Evolutionary conservation across 64 coral and sea anemone genomes (phyloP).

Genomic region (Acropora yongei): DNA sequence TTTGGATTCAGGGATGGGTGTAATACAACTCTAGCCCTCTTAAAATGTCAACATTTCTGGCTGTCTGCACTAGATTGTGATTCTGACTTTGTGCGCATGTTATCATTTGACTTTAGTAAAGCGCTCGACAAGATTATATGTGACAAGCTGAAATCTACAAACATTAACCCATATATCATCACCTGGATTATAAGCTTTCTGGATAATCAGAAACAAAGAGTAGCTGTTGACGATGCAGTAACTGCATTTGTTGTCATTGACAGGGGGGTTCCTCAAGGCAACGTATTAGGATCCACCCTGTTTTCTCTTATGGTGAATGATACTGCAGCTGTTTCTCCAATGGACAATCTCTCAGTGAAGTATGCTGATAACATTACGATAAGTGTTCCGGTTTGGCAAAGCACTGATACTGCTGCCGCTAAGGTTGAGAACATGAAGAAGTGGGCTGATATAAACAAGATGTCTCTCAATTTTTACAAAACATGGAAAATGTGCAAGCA

Average conservation of each 20-base stretch:
- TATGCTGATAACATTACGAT: constrained; percentile 10
- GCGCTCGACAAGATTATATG: constrained; percentile 35
- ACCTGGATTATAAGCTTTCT: not conserved
- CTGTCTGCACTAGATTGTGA: not conserved
- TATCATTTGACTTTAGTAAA: constrained; percentile 38
- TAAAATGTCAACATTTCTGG: not conserved
- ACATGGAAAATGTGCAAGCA: no score
- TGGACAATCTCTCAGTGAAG: not conserved
- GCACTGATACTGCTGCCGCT: not conserved
- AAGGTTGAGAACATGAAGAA: not conserved
- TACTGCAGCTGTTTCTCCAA: not conserved
- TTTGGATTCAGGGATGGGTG: not conserved
- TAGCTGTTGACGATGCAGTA: not conserved
- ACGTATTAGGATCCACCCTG: constrained; percentile 14
- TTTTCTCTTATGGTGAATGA: constrained; percentile 40
- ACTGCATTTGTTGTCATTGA: not conserved
- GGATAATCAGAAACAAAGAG: constrained; percentile 21
- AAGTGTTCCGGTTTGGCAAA: constrained; percentile 1
- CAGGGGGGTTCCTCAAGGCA: constrained; percentile 4
- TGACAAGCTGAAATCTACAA: constrained; percentile 26
- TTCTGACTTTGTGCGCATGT: not conserved
- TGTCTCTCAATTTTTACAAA: not conserved
- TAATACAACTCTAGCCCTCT: not conserved
- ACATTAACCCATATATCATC: constrained; percentile 12
- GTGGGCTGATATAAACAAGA: not conserved